phyloP scores from a whole-genome alignment of 1,140 invertebrate species.

The Leptinotarsa undecemlineata region DNA sequence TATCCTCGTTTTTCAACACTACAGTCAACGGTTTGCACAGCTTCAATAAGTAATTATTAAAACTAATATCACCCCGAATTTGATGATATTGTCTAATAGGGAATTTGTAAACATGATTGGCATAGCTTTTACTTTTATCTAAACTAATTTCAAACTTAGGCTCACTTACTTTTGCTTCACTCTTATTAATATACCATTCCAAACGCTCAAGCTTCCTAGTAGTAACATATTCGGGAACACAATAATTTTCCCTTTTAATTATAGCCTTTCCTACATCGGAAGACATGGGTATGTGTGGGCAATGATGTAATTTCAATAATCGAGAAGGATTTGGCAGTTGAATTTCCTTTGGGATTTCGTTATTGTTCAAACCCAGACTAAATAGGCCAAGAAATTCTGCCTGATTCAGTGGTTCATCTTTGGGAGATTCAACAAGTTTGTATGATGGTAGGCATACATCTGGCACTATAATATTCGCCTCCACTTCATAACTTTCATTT shows the following conservation, averaged over 20 bases:
- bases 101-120: constrained; percentile 36
- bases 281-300: constrained; percentile 39
- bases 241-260: constrained; percentile 36
- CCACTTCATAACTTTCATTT: background rate
- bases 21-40: constrained; percentile 38
- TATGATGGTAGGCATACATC: background rate
- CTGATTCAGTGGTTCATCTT: constrained; percentile 27
- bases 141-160: constrained; percentile 24
- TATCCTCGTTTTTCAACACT: constrained; percentile 30
- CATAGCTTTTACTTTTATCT: constrained; percentile 25
- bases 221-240: constrained; percentile 33
- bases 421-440: background rate
- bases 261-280: constrained; percentile 41
- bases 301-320: constrained; percentile 28
- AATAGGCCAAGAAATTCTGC: constrained; percentile 35
- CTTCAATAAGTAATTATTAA: constrained; percentile 20
- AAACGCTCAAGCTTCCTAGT: constrained; percentile 38
- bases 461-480: background rate
- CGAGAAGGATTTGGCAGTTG: constrained; percentile 6
- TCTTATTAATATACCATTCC: constrained; percentile 43
- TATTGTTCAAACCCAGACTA: constrained; percentile 23
- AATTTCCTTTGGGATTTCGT: constrained; percentile 8
- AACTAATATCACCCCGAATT: constrained; percentile 20
- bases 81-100: constrained; percentile 41
- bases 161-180: background rate